These are phyloP conservation scores for Polyommatus iphigenia DNA, from an alignment of 2,888 invertebrate genomes.

Conservation along the genomic window DNA sequence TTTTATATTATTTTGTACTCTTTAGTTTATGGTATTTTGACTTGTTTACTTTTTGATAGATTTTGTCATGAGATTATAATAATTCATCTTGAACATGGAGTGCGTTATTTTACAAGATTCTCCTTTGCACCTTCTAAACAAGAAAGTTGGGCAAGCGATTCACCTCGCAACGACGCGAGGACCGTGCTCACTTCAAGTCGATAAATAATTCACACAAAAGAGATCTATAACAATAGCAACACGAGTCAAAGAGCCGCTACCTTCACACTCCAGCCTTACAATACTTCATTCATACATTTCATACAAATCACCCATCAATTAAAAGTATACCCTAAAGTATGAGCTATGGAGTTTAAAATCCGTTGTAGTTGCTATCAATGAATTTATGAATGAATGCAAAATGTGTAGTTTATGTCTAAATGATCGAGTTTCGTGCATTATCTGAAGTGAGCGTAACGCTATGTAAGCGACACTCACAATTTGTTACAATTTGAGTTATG, in stretches of 20 bases:
- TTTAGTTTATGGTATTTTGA: no score
- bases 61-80: no score
- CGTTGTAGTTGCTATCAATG: background rate
- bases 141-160: no score
- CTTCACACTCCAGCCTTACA: slow-evolving; percentile 48
- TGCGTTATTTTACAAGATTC: no score
- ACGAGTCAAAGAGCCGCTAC: slow-evolving; percentile 68
- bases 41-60: no score
- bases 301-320: background rate
- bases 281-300: slow-evolving; percentile 23
- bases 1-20: no score
- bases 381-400: slow-evolving; percentile 3
- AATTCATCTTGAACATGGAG: no score
- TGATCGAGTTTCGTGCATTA: slow-evolving; percentile 35
- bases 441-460: slow-evolving; percentile 6
- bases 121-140: no score
- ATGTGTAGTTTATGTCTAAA: slow-evolving; percentile 34
- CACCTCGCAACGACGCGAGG: no score
- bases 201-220: slow-evolving; percentile 15
- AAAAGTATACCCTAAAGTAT: background rate
- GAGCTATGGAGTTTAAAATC: background rate
- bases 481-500: slow-evolving; percentile 17
- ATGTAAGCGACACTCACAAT: background rate
- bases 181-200: no score
- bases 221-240: slow-evolving; percentile 36